These are phyloP conservation scores for Ramphastos sulfuratus DNA, from an alignment of 2,113 vertebrate species.

Conservation along the genomic window DNA sequence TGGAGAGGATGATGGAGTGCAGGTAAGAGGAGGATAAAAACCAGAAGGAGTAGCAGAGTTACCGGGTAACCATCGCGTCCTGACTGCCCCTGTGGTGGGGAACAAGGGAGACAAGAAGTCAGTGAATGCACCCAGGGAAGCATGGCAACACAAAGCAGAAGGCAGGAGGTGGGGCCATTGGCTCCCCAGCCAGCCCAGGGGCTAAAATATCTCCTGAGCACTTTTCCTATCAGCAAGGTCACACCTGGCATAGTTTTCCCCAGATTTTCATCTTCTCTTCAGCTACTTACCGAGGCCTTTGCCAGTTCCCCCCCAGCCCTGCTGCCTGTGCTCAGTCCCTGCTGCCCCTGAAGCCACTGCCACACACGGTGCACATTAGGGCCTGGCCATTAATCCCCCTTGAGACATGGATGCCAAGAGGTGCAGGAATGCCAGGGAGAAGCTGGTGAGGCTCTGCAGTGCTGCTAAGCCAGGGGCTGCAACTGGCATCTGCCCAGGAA, in stretches of 20 bases:
- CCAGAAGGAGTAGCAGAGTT: slow-evolving; percentile 77
- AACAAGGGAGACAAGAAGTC: slow-evolving; percentile 75
- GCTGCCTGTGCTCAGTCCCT: background rate
- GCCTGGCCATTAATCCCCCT: background rate
- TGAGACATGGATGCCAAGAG: accelerated
- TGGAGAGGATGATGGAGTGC: background rate
- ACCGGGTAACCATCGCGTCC: slow-evolving; percentile 99
- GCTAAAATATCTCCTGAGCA: background rate
- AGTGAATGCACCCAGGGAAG: slow-evolving; percentile 65
- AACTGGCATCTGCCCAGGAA: background rate
- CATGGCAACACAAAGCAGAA: slow-evolving; percentile 44
- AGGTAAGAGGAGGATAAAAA: slow-evolving; percentile 39
- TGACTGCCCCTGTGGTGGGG: slow-evolving; percentile 91
- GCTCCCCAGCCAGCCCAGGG: background rate
- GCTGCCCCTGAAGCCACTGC: background rate
- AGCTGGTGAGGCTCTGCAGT: accelerated
- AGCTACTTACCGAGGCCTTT: slow-evolving; percentile 6
- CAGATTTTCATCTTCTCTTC: background rate
- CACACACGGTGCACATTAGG: accelerated
- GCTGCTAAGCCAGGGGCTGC: background rate
- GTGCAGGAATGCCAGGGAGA: background rate
- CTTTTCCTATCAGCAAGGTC: background rate
- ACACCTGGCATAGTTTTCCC: accelerated
- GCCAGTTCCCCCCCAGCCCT: background rate
- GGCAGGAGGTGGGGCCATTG: background rate